Conservation (phyloP, 2,888 invertebrate species). For the Nudaria mundana region DNA sequence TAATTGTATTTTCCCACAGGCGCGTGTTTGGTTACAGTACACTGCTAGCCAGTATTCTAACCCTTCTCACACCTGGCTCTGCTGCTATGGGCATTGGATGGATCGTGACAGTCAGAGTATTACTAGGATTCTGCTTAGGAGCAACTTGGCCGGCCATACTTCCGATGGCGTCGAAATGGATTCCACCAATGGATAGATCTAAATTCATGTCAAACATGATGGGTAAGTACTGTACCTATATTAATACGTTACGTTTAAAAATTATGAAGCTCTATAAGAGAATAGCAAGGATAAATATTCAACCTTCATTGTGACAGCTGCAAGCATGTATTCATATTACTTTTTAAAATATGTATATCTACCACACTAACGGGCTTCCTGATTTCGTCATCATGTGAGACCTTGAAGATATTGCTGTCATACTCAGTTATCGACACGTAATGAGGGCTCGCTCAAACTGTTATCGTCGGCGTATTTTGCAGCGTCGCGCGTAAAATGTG, state of each 20-base stretch:
- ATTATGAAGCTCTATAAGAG: neutral
- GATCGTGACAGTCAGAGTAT: constrained; percentile 86
- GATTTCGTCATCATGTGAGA: constrained; percentile 30
- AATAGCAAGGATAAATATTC: constrained; percentile 9
- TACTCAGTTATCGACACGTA: constrained; percentile 29
- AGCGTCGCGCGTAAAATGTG: constrained; percentile 40
- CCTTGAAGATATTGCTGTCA: constrained; percentile 25
- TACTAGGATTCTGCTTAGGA: constrained; percentile 90
- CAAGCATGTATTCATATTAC: neutral
- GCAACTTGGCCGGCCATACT: constrained; percentile 97
- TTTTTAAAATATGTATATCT: constrained; percentile 12
- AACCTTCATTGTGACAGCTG: neutral
- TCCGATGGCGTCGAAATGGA: constrained; percentile 96
- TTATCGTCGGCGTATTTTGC: constrained; percentile 45
- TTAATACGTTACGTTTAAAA: neutral
- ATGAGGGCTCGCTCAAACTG: constrained; percentile 37
- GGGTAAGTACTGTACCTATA: constrained; percentile 79
- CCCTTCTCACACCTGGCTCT: constrained; percentile 89
- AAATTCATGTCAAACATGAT: constrained; percentile 96
- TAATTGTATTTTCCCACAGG: constrained; percentile 52
- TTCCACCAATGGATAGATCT: constrained; percentile 95
- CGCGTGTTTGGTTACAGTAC: constrained; percentile 94
- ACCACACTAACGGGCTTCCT: constrained; percentile 43
- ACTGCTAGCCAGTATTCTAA: constrained; percentile 89
- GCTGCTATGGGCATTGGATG: constrained; percentile 86